phyloP scores from a whole-genome alignment of 2,888 invertebrate species.

The Pyrrhia umbra region DNA sequence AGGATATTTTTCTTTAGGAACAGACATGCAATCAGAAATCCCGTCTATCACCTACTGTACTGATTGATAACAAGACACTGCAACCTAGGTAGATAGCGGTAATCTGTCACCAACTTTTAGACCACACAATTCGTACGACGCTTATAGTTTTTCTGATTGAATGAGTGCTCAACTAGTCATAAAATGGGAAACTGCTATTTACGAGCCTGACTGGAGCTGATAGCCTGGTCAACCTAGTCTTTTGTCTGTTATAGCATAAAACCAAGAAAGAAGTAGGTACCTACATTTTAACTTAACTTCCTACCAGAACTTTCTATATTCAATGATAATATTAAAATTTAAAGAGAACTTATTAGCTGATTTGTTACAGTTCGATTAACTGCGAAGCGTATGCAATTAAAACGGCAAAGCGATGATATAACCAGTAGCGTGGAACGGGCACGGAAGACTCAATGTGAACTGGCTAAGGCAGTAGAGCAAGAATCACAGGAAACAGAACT shows the following conservation, averaged over 20 bases:
- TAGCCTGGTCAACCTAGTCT: neutral
- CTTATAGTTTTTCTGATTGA: neutral
- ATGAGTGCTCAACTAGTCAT: conserved; percentile 42
- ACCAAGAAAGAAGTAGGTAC: neutral
- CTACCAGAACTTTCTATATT: neutral
- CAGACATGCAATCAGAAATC: neutral
- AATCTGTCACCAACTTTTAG: neutral
- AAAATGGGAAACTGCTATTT: conserved; percentile 51
- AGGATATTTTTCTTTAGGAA: neutral
- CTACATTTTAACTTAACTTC: too few relatives aligned
- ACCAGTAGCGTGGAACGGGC: conserved; percentile 66
- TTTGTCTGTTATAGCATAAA: neutral
- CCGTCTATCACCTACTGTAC: neutral
- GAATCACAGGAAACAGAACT: conserved; percentile 69
- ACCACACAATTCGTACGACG: neutral
- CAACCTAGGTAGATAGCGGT: neutral
- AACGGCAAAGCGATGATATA: conserved; percentile 74
- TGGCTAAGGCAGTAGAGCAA: conserved; percentile 64
- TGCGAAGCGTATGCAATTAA: conserved; percentile 78
- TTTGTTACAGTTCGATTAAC: conserved; percentile 73
- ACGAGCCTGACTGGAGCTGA: conserved; percentile 19
- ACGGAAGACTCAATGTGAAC: conserved; percentile 61
- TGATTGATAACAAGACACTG: too few relatives aligned
- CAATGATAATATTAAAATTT: neutral
- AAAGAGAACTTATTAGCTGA: neutral